phyloP scores from a whole-genome alignment of 2,888 invertebrate genomes.

The Elysia crispata region DNA sequence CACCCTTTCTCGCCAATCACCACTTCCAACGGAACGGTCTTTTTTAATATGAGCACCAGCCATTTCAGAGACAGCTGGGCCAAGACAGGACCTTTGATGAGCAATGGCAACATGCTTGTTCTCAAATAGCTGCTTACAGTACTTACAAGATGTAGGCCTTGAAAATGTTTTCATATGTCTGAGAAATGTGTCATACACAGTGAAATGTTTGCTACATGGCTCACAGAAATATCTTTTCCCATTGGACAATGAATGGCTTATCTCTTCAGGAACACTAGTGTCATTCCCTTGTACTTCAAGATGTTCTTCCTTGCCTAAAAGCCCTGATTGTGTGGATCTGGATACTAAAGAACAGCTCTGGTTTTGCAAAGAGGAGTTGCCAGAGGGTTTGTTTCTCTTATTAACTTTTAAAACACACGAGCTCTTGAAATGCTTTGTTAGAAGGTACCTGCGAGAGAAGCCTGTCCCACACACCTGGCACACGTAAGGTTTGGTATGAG shows the following conservation, averaged over 20 bases:
- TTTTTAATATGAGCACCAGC: not conserved
- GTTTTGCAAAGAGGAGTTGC: not conserved
- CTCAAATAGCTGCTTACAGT: slow-evolving; percentile 33
- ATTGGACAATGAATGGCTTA: too few relatives aligned
- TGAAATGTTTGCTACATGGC: slow-evolving; percentile 46
- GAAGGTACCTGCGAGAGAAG: slow-evolving; percentile 42
- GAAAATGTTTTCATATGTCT: slow-evolving; percentile 44
- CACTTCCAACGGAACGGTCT: slow-evolving; percentile 7
- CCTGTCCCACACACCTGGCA: slow-evolving; percentile 47
- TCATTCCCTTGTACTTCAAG: too few relatives aligned
- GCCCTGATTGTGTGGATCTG: too few relatives aligned
- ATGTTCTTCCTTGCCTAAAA: too few relatives aligned
- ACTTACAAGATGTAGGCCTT: slow-evolving; percentile 33
- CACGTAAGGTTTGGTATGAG: slow-evolving; percentile 44
- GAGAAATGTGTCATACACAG: slow-evolving; percentile 28
- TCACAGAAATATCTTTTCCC: slow-evolving; percentile 12
- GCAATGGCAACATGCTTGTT: slow-evolving; percentile 39
- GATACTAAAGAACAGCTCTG: too few relatives aligned
- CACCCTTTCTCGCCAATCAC: slow-evolving; percentile 30
- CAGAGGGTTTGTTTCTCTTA: not conserved
- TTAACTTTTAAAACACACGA: not conserved
- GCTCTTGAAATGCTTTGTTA: slow-evolving; percentile 42
- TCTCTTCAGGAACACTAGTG: too few relatives aligned
- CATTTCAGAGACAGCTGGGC: slow-evolving; percentile 4
- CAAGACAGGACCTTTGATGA: slow-evolving; percentile 44